Evolutionary conservation across 2,797 vertebrate genomes (phyloP).

Genomic region (Sus cebifrons): DNA sequence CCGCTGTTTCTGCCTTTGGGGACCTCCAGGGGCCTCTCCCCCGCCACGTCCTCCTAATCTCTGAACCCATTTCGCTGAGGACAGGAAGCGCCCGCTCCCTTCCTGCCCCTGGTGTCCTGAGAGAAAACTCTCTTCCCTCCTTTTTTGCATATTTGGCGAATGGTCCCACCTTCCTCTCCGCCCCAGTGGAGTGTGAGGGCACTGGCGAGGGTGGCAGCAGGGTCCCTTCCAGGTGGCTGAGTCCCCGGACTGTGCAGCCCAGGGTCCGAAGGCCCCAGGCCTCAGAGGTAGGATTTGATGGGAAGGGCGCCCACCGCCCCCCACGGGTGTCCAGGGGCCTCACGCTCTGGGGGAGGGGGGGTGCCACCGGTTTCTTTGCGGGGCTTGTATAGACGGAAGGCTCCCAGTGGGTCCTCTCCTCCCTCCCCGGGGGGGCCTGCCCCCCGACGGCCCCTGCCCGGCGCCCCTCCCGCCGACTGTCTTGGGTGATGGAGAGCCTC

Average conservation of each 20-base stretch:
- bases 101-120: conserved; percentile 81
- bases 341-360: conserved; percentile 65
- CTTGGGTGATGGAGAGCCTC: conserved; percentile 75
- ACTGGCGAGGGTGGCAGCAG: background rate
- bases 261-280: background rate
- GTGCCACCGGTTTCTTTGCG: background rate
- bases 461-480: conserved; percentile 67
- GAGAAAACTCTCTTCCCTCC: conserved; percentile 81
- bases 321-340: background rate
- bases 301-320: background rate
- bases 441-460: conserved; percentile 68
- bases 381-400: background rate
- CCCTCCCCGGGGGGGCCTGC: background rate
- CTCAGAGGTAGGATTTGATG: background rate
- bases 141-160: conserved; percentile 83
- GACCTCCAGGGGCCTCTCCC: conserved; percentile 45
- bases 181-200: conserved; percentile 62
- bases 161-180: conserved; percentile 77
- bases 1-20: conserved; percentile 45
- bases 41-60: conserved; percentile 75
- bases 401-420: background rate
- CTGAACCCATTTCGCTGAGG: conserved; percentile 73
- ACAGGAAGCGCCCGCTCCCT: conserved; percentile 81
- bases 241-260: background rate
- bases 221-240: conserved; percentile 4